Evolutionary conservation across 2,888 invertebrate species (phyloP), one percentile per base, ranked within the genome.

Genomic region (Nemotelus nigrinus): DNA sequence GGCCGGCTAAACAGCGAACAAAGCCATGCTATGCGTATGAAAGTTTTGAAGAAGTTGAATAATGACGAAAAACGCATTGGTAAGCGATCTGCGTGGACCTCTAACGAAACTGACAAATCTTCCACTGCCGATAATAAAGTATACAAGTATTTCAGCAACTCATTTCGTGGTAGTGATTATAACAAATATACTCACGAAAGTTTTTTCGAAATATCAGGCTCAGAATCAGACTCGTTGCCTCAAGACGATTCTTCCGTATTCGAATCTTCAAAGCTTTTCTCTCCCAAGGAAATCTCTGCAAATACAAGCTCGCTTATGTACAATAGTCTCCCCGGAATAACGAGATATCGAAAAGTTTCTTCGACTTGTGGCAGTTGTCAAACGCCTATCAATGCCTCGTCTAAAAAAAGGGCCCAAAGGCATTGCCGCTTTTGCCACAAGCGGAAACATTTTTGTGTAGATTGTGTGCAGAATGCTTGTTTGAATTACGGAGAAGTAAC

Each of bases 81-180:
- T 81, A 80, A 70, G 78, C 78, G 80, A 4, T 25, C 25, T 25
- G 25, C 25, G 25, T 25, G 25, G 25, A 25, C 25, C 25, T 25
- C 25, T 25, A 25, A 25, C 25, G 25, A 25, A 25, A 80, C 80
- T 74, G 81, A 80, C 0, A 81, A 82, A 77, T 75, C 68, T 55
- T 64, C 77, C 0, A 44, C 45, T 41, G 48, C 68, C 68, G 77
- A 68, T 63, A 86, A 86, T 78, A 85, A 85, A 80, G 86, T 87
- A 2, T 87, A 87, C 76, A 86, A 86, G 81, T 87, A 86, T 80
- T 87, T 87, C 68, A 87, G 85, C 64, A 87, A 87, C 81, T 87
- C 87, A 2, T 86, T 85, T 2, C 84, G 83, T 3, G 84, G 84
- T 80, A 84, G 85, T 77, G 84, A 85, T 76, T 58, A 74, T 10